Percentiles rank a stretch among this genome's conserved stretches.
phyloP scores from a whole-genome alignment of 64 coral and sea anemone genomes.

The Exaiptasia diaphana region DNA sequence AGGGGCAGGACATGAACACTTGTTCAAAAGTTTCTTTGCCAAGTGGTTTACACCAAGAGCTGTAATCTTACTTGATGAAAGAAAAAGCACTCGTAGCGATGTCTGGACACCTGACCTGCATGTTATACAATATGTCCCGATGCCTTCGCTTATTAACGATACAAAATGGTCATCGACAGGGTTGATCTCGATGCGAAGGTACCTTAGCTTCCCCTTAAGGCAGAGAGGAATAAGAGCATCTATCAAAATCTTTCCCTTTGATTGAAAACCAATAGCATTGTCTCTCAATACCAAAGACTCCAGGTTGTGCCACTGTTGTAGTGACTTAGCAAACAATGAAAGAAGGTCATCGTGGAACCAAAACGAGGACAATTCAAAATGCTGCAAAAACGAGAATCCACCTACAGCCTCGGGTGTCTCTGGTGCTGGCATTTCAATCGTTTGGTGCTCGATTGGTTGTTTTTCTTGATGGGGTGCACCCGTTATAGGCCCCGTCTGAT shows the following conservation, averaged over 20 bases:
- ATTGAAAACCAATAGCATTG: conserved; percentile 27
- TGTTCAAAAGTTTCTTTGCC: conserved; percentile 20
- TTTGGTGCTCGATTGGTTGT: neutral
- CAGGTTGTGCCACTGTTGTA: conserved; percentile 9
- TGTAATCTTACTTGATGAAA: conserved; percentile 37
- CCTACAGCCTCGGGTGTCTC: neutral
- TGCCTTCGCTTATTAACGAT: conserved; percentile 4
- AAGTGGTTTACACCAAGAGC: neutral
- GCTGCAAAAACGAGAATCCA: neutral
- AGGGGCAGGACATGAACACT: conserved; percentile 11
- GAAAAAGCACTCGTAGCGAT: neutral
- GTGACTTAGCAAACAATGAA: neutral
- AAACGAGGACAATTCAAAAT: conserved; percentile 45
- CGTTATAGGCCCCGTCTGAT: neutral
- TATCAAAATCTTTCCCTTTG: neutral
- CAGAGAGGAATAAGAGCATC: conserved; percentile 29
- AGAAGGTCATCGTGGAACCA: conserved; percentile 33
- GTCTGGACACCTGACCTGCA: conserved; percentile 11
- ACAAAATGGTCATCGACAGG: conserved; percentile 17
- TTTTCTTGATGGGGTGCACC: neutral
- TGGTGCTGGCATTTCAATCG: neutral
- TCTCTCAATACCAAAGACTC: conserved; percentile 34
- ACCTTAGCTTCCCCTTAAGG: conserved; percentile 19
- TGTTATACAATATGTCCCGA: conserved; percentile 19
- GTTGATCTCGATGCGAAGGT: conserved; percentile 38